Evolutionary conservation across 2,888 invertebrate genomes (phyloP), one percentile per base, ranked within the genome.

Genomic region (Sepiola atlantica): DNA sequence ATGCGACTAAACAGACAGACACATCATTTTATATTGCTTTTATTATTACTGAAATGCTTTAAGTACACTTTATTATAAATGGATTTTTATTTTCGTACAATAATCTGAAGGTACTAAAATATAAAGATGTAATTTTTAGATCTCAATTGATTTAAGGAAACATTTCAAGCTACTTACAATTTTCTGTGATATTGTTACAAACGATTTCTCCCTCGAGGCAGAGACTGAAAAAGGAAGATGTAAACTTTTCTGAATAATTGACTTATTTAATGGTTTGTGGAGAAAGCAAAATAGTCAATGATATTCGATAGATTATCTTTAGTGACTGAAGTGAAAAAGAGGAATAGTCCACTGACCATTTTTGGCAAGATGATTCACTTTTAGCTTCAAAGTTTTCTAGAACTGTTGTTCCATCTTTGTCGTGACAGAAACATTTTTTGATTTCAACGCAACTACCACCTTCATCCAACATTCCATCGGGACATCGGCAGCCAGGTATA

Each of bases 361-460:
- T 92, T 55, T 92, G 54, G 28, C 92, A 92, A 20, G 92, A 92
- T 8, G 32, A 92, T 92, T 92, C 54, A 92, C 54, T 55, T 10
- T 92, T 92, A 14, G 92, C 92, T 92, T 92, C 92, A 92, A 92
- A 92, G 92, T 92, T 92, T 54, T 92, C 92, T n/a, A 92, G 35
- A 1, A 92, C 55, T 92, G 92, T 55, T 28, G 92, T 55, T 20
- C 92, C 92, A 54, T 92, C 92, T 92, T 92, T 92, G 92, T 95
- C 95, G 54, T 94, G 95, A 93, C 95, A 95, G 77, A 95, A 95
- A 92, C 95, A 95, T 90, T 94, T 94, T n/a, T 93, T 94, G n/a
- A 94, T 93, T 1, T 93, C 55, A 35, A 95, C 93, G 94, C 95
- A 95, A 35, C 94, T 94, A 28, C 94, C 94, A 91, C 94, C 94